Percentiles rank a stretch among this genome's conserved stretches.
These are phyloP conservation scores for Andrena hattorfiana DNA, from an alignment of 2,888 invertebrate genomes.

Conservation along the genomic window DNA sequence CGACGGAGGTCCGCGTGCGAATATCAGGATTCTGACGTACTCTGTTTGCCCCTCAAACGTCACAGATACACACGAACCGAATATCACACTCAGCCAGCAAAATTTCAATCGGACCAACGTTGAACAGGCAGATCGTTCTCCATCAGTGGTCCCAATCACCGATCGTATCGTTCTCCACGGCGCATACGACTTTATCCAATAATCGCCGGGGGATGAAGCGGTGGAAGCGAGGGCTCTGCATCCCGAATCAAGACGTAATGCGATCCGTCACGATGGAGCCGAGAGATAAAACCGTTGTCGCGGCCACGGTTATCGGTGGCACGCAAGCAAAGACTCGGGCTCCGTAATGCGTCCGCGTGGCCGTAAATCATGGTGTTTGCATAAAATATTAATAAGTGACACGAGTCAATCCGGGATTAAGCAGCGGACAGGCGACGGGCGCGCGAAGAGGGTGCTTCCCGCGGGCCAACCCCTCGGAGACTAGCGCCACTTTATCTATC, in stretches of 20 bases:
- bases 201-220: slow-evolving; percentile 54
- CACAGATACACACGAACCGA: background rate
- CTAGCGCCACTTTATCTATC: slow-evolving; percentile 83
- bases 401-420: slow-evolving; percentile 85
- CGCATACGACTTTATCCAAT: slow-evolving; percentile 51
- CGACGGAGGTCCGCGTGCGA: no score
- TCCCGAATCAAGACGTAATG: slow-evolving; percentile 68
- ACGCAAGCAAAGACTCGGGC: slow-evolving; percentile 57
- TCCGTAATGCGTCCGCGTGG: slow-evolving; percentile 71
- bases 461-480: slow-evolving; percentile 26
- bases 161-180: slow-evolving; percentile 26
- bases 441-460: slow-evolving; percentile 13
- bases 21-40: no score
- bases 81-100: background rate
- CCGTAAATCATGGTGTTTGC: slow-evolving; percentile 84
- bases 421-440: slow-evolving; percentile 23
- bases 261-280: slow-evolving; percentile 65
- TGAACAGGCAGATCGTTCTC: background rate
- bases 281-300: slow-evolving; percentile 72
- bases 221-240: slow-evolving; percentile 25
- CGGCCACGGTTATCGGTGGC: slow-evolving; percentile 73
- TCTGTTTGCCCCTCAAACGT: background rate
- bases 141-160: slow-evolving; percentile 8
- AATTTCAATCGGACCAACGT: slow-evolving; percentile 16
- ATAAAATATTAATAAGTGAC: slow-evolving; percentile 85